Base-by-base conservation (phyloP, 1,140 invertebrate genomes). In the Zeugodacus cucurbitae region DNA sequence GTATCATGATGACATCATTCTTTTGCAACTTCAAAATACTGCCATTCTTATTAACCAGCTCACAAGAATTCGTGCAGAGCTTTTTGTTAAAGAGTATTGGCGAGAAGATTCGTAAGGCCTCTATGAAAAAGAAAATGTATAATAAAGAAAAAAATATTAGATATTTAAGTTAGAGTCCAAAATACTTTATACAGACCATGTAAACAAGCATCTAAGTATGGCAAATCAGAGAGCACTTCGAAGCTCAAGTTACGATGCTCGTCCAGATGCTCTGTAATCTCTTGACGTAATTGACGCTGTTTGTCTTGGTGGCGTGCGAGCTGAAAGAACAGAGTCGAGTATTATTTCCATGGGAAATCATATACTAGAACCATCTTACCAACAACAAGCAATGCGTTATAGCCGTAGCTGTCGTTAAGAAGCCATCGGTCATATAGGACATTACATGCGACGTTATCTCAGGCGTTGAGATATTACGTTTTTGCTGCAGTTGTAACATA, bases 1-100 rank as follows among this genome's bases (percentile, higher is more conserved):
- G 94, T 3, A 96, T 92, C 32, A 94, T 93, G 1, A 96, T 89
- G 6, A 92, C 94, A 6, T 94, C 94, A 22, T 94, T 95, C 87
- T 95, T 95, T 2, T 91, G 87, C 10, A 93, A 67, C 0, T 87
- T 87, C 7, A 91, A 41, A 20, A 62, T 87, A 3, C 67, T 67
- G 0, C 91, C 91, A 22, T 92, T 88, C n/a, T 87, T 88, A 74
- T 91, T 93, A 58, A 89, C 82, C 11, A 93, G 14, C 57, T 91
- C 90, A 20, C 90, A 88, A n/a, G 57, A 0, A 67, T 92, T 88
- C 0, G 92, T 93, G 82, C 92, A 92, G 0, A 91, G n/a, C 37
- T 90, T 90, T 48, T 85, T 89, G 20, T 90, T 88, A 29, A 89
- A 59, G 0, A 82, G 29, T 17, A 44, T 85, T 0, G 91, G 89